A percentile compares a stretch with the other conserved stretches of the same genome.
Conservation (phyloP, 2,113 vertebrate species). For the Triplophysa rosa region DNA sequence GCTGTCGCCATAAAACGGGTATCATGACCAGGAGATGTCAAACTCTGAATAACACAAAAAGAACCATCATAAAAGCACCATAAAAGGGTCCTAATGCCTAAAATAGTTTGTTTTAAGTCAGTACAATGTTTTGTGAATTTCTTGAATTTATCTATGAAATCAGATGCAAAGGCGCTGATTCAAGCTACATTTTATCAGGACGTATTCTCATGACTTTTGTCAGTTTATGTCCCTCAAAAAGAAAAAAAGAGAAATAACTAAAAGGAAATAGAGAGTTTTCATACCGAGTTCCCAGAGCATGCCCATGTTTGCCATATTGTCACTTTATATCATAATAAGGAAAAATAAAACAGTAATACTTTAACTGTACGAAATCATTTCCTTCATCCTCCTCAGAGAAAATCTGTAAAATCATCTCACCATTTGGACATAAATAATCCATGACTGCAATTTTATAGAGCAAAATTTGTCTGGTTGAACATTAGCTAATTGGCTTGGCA, state of each 20-base stretch:
- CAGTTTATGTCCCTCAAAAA: no score
- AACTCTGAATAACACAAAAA: no score
- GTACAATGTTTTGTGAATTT: no score
- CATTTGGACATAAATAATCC: constrained; percentile 27
- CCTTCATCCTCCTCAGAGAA: not conserved
- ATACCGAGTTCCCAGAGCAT: not conserved
- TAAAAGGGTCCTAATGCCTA: no score
- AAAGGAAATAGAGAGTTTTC: no score
- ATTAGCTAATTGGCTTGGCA: constrained; percentile 39
- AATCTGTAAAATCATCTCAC: constrained; percentile 1
- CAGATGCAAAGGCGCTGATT: no score
- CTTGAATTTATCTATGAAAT: not conserved
- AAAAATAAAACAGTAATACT: not conserved
- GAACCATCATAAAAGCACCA: no score
- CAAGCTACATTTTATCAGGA: no score
- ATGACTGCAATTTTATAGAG: constrained; percentile 22
- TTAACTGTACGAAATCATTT: not conserved
- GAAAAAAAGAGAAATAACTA: not conserved
- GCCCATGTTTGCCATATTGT: not conserved
- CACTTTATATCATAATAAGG: not conserved
- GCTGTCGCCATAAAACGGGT: no score
- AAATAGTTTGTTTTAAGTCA: no score
- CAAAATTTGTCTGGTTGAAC: constrained; percentile 24
- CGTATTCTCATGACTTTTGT: no score
- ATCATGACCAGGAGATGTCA: no score